A percentile compares a stretch with the other conserved stretches of the same genome.
Conservation (phyloP, 2,113 vertebrate genomes). For the Corvus cornix region DNA sequence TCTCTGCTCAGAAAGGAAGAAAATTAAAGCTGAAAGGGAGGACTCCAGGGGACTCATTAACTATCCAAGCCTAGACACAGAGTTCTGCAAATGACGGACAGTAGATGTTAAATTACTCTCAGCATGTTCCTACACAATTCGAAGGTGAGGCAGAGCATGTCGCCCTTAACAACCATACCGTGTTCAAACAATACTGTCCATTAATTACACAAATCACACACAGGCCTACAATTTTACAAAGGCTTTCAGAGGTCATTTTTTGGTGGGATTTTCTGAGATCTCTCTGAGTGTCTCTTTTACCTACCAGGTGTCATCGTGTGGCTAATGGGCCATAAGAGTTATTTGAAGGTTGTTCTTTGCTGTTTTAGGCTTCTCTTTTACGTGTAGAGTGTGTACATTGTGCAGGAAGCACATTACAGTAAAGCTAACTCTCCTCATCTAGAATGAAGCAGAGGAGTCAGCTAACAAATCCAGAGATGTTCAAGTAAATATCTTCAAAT, state of each 20-base stretch:
- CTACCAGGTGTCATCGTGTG: not conserved
- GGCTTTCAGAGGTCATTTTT: not conserved
- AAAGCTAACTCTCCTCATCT: not conserved
- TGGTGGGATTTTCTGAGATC: not conserved
- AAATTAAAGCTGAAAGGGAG: not conserved
- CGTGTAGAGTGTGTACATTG: accelerated
- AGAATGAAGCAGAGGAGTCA: not conserved
- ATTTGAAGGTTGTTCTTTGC: not conserved
- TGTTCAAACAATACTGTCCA: not conserved
- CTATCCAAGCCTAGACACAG: not conserved
- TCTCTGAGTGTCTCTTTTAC: not conserved
- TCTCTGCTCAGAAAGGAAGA: not conserved
- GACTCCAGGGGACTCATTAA: not conserved
- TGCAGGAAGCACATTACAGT: not conserved
- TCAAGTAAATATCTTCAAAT: not conserved
- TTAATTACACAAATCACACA: not conserved
- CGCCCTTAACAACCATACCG: not conserved
- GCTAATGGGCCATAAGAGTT: not conserved
- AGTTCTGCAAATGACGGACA: not conserved
- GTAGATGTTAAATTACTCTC: not conserved
- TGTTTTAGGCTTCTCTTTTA: not conserved
- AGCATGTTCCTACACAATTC: not conserved
- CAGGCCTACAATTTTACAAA: not conserved
- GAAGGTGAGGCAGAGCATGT: not conserved
- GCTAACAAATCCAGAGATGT: not conserved